phyloP scores from a whole-genome alignment of 2,113 vertebrate species.

The Ranitomeya imitator region DNA sequence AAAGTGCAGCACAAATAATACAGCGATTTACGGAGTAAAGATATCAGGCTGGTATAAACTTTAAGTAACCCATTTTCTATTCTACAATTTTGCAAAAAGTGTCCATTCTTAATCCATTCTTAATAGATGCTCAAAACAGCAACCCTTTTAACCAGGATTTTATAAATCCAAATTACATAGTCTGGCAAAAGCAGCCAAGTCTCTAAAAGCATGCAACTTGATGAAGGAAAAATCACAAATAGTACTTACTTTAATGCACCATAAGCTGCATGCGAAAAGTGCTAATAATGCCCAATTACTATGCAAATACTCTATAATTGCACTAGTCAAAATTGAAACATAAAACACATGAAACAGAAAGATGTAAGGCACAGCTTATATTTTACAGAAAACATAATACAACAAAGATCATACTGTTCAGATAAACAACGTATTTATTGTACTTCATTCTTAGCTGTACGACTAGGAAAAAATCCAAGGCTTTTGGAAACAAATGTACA shows the following conservation, averaged over 20 bases:
- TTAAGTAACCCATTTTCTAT: slow-evolving; percentile 37
- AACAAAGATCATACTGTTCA: slow-evolving; percentile 29
- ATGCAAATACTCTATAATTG: slow-evolving; percentile 64
- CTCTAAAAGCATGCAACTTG: slow-evolving; percentile 56
- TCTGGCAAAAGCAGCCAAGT: slow-evolving; percentile 22
- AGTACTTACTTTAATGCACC: slow-evolving; percentile 33
- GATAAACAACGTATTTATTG: not conserved
- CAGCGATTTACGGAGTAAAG: not conserved
- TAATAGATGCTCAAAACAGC: not conserved
- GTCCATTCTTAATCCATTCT: not conserved
- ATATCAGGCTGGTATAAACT: not conserved
- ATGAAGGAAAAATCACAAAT: slow-evolving; percentile 50
- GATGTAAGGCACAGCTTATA: slow-evolving; percentile 29
- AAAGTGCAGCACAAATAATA: not conserved
- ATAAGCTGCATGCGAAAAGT: slow-evolving; percentile 51
- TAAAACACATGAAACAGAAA: slow-evolving; percentile 35
- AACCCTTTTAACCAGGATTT: slow-evolving; percentile 35
- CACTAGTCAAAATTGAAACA: slow-evolving; percentile 62
- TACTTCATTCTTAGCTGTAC: slow-evolving; percentile 56
- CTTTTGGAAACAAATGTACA: slow-evolving; percentile 55
- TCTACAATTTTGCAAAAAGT: slow-evolving; percentile 6
- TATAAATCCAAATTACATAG: slow-evolving; percentile 44
- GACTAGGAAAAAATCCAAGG: slow-evolving; percentile 24
- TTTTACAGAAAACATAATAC: slow-evolving; percentile 41
- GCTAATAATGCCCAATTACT: slow-evolving; percentile 61